Evolutionary conservation across 2,888 invertebrate genomes (phyloP).

Genomic region (Drosophila peninsularis): DNA sequence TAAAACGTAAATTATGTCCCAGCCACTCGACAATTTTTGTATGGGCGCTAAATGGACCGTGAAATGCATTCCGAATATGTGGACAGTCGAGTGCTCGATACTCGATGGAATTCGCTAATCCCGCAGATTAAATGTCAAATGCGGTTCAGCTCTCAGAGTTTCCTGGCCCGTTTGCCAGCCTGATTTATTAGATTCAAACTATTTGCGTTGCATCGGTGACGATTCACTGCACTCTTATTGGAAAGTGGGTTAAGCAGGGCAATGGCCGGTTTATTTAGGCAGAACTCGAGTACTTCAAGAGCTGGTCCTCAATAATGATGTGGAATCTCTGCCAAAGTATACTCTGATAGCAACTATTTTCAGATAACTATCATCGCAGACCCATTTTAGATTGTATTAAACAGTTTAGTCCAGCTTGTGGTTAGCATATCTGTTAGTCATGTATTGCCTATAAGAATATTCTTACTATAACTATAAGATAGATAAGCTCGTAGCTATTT

Average conservation of each 20-base stretch:
- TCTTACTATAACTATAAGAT: not conserved
- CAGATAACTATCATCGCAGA: not conserved
- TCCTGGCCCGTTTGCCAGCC: constrained; percentile 2
- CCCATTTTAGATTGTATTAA: no score
- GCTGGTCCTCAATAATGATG: not conserved
- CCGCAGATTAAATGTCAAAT: constrained; percentile 17
- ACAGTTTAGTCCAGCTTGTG: no score
- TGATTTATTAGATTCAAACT: constrained; percentile 27
- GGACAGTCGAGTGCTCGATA: constrained; percentile 40
- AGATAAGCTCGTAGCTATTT: not conserved
- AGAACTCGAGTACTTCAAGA: not conserved
- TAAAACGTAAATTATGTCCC: constrained; percentile 68
- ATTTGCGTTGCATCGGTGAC: not conserved
- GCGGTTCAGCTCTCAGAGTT: not conserved
- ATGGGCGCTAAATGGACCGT: constrained; percentile 57
- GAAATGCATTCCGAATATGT: constrained; percentile 60
- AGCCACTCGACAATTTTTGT: constrained; percentile 6
- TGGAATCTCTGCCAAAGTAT: not conserved
- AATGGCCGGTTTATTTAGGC: not conserved
- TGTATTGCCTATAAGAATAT: not conserved
- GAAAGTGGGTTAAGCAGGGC: not conserved
- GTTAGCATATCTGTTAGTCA: no score
- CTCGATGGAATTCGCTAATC: constrained; percentile 31
- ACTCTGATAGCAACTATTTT: not conserved
- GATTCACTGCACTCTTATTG: not conserved